Evolutionary conservation across 1,140 invertebrate species (phyloP), one percentile per base, ranked within the genome.

Genomic region (Bombus superbus): DNA sequence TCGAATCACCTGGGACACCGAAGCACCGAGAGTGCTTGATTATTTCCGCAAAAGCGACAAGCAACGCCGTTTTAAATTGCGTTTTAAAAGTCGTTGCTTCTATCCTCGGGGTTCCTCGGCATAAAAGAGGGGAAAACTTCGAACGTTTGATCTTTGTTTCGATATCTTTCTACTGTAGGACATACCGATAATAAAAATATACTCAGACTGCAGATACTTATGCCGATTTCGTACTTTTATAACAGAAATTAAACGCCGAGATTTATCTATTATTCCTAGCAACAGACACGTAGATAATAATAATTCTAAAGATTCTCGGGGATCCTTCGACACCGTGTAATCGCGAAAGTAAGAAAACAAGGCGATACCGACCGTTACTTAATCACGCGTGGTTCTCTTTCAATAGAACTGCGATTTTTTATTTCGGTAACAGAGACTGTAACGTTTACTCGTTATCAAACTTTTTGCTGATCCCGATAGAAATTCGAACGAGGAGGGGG

Each of bases 11-110:
- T 86, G 85, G 88, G 85, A 90, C 59, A 57, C 28, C 38, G 38
- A 25, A 22, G 22, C 72, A 35, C 32, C 22, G 40, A 42, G 38
- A 88, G 72, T 86, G 81, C 68, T 40, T 76, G 57, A 87, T 90
- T 59, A 74, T 90, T 90, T 86, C 42, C n/a, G 57, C 73, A 78
- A 89, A 87, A 84, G 28, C 75, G 59, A 9, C 28, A 84, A 83
- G n/a, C 66, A 35, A 53, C 82, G 32, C 35, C 81, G 62, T 68
- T 77, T 83, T 38, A 47, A 77, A 83, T 77, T 66, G 64, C 81
- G 71, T 83, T 83, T 77, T 68, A 68, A 66, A 83, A 77, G 62
- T 77, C 73, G 35, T 42, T 47, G 38, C 79, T n/a, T 13, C 66
- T 22, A 8, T n/a, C 42, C 38, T 66, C 28, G 40, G n/a, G n/a